phyloP scores from a whole-genome alignment of 1,140 invertebrate genomes.

The Gryllus bimaculatus region DNA sequence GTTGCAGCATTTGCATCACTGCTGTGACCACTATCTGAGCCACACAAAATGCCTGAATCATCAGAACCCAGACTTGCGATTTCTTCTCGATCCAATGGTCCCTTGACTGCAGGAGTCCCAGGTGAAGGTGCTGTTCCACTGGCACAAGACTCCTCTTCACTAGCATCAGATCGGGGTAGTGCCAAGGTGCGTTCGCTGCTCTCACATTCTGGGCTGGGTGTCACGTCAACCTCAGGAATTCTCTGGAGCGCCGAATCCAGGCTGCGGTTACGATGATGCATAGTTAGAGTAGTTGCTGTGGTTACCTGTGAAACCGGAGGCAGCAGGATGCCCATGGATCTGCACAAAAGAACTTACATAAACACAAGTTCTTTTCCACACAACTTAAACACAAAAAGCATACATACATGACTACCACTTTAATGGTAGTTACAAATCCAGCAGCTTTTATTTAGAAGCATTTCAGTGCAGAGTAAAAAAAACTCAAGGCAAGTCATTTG shows the following conservation, averaged over 20 bases:
- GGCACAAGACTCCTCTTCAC: background rate
- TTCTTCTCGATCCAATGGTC: constrained; percentile 44
- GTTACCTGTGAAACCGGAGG: constrained; percentile 57
- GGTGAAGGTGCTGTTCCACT: background rate
- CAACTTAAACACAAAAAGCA: no score
- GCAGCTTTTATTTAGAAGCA: no score
- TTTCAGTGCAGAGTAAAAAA: no score
- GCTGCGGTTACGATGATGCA: constrained; percentile 79
- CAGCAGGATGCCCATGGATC: constrained; percentile 66
- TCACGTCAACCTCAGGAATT: constrained; percentile 75
- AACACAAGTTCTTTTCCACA: constrained; percentile 8
- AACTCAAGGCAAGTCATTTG: no score
- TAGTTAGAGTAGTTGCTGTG: constrained; percentile 43
- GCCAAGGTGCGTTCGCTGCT: constrained; percentile 27
- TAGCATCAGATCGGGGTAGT: background rate
- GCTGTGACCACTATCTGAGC: constrained; percentile 48
- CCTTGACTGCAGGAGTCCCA: background rate
- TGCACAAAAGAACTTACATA: constrained; percentile 32
- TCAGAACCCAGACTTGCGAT: constrained; percentile 70
- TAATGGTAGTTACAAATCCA: no score
- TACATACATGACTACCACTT: no score
- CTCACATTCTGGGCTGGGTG: constrained; percentile 66
- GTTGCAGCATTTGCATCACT: constrained; percentile 29
- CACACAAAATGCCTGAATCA: constrained; percentile 74
- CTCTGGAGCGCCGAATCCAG: constrained; percentile 76